Evolutionary conservation across 2,113 vertebrate genomes (phyloP).

Genomic region (Lanius ludovicianus): DNA sequence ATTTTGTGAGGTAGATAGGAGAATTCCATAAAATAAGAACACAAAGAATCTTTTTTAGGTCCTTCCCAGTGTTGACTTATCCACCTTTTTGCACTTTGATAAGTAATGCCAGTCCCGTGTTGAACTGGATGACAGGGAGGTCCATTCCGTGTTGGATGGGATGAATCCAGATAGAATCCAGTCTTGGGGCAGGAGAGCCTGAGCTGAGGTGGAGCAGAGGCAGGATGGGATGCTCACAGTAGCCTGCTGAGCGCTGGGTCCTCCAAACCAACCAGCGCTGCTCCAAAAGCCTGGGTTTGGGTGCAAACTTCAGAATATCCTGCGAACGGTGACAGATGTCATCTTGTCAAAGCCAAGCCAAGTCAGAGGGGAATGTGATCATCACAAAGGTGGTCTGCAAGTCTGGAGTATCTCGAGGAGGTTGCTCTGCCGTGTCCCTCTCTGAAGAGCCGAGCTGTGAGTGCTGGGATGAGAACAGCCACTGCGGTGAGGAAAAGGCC

Average conservation of each 20-base stretch:
- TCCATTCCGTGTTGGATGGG: conserved; percentile 79
- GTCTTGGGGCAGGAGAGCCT: not conserved
- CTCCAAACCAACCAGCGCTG: not conserved
- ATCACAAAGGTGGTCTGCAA: not conserved
- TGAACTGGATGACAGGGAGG: conserved; percentile 68
- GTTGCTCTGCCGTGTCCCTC: not conserved
- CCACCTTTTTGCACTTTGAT: conserved; percentile 90
- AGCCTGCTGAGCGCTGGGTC: fast-evolving
- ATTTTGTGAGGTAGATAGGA: not conserved
- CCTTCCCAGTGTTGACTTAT: conserved; percentile 66
- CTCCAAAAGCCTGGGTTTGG: not conserved
- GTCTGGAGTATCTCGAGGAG: not conserved
- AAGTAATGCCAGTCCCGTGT: conserved; percentile 71
- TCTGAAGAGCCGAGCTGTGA: not conserved
- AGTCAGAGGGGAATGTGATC: not conserved
- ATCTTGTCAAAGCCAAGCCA: not conserved
- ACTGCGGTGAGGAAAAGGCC: conserved; percentile 55
- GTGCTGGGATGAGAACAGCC: conserved; percentile 38
- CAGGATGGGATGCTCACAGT: not conserved
- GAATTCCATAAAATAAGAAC: conserved; percentile 67
- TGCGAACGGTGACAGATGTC: not conserved
- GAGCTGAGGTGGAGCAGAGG: not conserved
- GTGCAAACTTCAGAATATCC: not conserved
- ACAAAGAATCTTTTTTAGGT: not conserved
- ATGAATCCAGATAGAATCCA: conserved; percentile 34